Conservation (phyloP, 2,797 vertebrate species). For the Platalea minor region DNA sequence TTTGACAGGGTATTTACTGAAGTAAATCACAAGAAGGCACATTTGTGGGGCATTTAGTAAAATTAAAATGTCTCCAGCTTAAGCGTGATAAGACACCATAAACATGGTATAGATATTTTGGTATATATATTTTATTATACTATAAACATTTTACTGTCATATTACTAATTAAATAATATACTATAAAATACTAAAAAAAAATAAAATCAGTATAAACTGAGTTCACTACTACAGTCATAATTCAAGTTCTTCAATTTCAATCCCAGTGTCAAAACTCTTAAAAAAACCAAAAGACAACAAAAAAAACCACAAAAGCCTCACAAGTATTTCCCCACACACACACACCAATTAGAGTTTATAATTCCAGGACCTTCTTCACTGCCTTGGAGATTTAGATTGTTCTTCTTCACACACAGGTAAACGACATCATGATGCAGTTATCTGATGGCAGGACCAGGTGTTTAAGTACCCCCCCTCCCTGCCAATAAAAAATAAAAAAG, state of each 20-base stretch:
- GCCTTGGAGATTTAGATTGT: neutral
- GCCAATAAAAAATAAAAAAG: neutral
- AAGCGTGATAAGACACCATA: neutral
- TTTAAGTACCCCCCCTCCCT: neutral
- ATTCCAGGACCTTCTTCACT: neutral
- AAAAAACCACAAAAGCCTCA: neutral
- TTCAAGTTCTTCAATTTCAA: neutral
- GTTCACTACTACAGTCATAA: neutral
- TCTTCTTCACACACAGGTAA: neutral
- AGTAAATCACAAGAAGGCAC: neutral
- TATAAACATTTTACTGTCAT: neutral
- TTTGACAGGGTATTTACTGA: neutral
- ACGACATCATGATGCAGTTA: neutral
- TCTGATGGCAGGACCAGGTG: neutral
- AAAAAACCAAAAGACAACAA: neutral
- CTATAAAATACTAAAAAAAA: neutral
- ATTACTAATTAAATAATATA: neutral
- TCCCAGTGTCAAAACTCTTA: neutral
- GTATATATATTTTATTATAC: neutral
- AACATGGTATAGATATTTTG: neutral
- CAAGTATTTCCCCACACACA: neutral
- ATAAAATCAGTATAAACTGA: neutral
- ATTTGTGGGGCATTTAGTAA: neutral
- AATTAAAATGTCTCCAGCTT: neutral
- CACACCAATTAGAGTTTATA: neutral